Evolutionary conservation across 1,140 invertebrate species (phyloP), one percentile per base, ranked within the genome.

Genomic region (Brachionus angularis): DNA sequence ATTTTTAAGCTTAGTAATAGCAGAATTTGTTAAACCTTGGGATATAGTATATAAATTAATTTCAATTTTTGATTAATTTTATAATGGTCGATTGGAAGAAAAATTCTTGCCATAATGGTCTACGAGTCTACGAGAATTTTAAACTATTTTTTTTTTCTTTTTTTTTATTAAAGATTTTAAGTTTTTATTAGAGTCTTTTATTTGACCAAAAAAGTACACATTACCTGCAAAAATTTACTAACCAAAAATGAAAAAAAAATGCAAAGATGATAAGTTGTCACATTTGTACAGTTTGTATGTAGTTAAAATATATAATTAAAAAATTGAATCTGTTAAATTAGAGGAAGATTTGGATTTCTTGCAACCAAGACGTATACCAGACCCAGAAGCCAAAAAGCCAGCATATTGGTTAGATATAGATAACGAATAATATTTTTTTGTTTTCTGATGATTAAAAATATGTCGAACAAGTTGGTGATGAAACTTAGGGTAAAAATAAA

Each of bases 261-360:
- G 86, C 78, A 86, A 87, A 77, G 81, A 98, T 81, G 96, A 98
- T 81, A 89, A 96, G 1, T 93, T 89, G 84, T 95, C 94, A n/a
- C 96, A 99, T 80, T 84, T 97, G 71, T 99, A 99, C 84, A 98
- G 95, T 1, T 83, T 99, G 33, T 98, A 98, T 78, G 78, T 79
- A 71, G 94, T 99, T 4, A 87, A 93, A 72, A 98, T 99, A 76
- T 96, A 99, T 78, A 96, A 96, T 78, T 92, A 95, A 76, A 91
- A 93, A 80, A 91, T 91, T 0, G 92, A 98, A 82, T 88, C 88
- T 77, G 96, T 96, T 47, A 87, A 88, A n/a, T 81, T 98, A 36
- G 96, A 99, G 81, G 86, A 87, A 34, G 95, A 99, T 80, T 99
- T 95, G 94, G 91, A 95, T 78, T 93, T 99, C 84, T 84, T 96